Percentiles rank a stretch among this genome's conserved stretches.
Conservation (phyloP, 2,888 invertebrate species). For the Petrolisthes cinctipes region DNA sequence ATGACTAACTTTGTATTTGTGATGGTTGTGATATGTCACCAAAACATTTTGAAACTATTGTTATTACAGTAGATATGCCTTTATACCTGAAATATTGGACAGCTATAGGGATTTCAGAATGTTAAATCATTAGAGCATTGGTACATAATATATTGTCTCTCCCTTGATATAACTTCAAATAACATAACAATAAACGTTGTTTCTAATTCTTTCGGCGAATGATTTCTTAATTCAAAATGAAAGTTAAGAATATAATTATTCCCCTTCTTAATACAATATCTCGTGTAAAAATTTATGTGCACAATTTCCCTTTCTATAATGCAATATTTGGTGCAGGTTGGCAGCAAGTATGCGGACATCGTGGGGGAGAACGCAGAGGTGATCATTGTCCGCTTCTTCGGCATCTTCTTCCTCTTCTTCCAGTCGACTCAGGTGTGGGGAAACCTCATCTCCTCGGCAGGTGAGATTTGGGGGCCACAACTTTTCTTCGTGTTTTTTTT, state of each 20-base stretch:
- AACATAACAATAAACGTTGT: no score
- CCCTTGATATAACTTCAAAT: no score
- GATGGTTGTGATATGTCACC: no score
- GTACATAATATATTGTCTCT: no score
- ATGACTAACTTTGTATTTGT: no score
- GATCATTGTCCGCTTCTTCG: conserved; percentile 96
- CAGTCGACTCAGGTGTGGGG: conserved; percentile 97
- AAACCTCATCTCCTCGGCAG: conserved; percentile 92
- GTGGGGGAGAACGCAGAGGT: conserved; percentile 87
- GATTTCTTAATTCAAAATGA: background rate
- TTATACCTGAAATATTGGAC: no score
- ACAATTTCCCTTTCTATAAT: background rate
- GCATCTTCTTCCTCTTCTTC: conserved; percentile 98
- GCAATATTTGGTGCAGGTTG: conserved; percentile 76
- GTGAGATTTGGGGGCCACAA: conserved; percentile 73
- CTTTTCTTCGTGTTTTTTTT: background rate
- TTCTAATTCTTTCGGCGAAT: background rate
- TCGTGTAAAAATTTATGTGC: background rate
- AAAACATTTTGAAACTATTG: no score
- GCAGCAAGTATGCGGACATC: conserved; percentile 89
- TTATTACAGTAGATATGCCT: no score
- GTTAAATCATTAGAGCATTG: no score
- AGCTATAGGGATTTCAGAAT: no score
- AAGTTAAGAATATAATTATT: background rate
- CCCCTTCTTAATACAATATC: background rate